Evolutionary conservation across 2,888 invertebrate genomes (phyloP).

Genomic region (Lithophane socia): DNA sequence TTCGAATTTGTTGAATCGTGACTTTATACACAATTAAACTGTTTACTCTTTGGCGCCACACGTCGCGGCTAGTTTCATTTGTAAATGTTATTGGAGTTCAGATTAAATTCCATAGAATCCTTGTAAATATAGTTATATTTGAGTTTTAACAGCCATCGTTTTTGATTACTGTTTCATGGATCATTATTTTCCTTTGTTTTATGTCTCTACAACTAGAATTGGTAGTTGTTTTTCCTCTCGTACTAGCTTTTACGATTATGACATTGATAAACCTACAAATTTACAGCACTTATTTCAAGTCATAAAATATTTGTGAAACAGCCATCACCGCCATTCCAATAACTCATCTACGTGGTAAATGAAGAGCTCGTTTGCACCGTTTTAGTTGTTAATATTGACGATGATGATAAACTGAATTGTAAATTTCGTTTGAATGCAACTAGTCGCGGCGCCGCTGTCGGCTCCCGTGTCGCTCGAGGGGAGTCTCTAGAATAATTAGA

Average conservation of each 20-base stretch:
- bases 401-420: slow-evolving; percentile 76
- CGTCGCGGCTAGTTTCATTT: slow-evolving; percentile 81
- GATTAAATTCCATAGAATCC: slow-evolving; percentile 77
- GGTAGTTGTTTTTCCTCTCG: slow-evolving; percentile 58
- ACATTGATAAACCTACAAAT: slow-evolving; percentile 30
- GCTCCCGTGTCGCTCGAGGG: slow-evolving; percentile 60
- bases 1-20: slow-evolving; percentile 82
- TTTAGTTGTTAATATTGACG: slow-evolving; percentile 78
- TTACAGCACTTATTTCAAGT: slow-evolving; percentile 42
- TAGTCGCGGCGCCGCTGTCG: slow-evolving; percentile 67
- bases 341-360: slow-evolving; percentile 62
- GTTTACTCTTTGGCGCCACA: slow-evolving; percentile 86
- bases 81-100: slow-evolving; percentile 82
- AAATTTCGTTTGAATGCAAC: slow-evolving; percentile 75
- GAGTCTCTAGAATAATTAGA: slow-evolving; percentile 67
- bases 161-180: slow-evolving; percentile 76
- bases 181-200: slow-evolving; percentile 70
- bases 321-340: slow-evolving; percentile 47
- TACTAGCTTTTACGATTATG: slow-evolving; percentile 43
- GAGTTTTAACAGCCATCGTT: slow-evolving; percentile 66
- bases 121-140: slow-evolving; percentile 73
- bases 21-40: slow-evolving; percentile 86
- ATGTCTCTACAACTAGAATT: slow-evolving; percentile 64
- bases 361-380: slow-evolving; percentile 72
- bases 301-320: slow-evolving; percentile 51